Evolutionary conservation across 2,113 vertebrate genomes (phyloP).

Genomic region (Bos javanicus): DNA sequence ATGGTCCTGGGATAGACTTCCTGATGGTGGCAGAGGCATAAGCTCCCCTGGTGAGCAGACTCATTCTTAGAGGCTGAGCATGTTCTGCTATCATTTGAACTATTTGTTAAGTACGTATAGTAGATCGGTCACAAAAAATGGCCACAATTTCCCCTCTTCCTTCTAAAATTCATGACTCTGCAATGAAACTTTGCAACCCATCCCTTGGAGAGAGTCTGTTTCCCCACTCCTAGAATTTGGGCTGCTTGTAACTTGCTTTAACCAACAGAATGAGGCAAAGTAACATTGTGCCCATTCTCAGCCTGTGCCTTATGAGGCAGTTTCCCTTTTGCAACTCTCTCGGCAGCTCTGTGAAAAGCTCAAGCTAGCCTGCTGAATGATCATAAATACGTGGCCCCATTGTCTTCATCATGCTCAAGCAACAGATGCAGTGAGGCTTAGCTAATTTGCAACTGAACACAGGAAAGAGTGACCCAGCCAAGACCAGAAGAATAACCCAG

Average conservation of each 20-base stretch:
- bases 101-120: neutral
- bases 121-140: neutral
- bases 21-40: neutral
- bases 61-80: neutral
- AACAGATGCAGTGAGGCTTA: neutral
- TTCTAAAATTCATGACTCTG: neutral
- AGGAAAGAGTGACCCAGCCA: neutral
- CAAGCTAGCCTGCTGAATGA: neutral
- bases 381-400: neutral
- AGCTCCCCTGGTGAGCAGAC: no score
- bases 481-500: neutral
- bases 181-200: neutral
- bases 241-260: neutral
- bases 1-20: neutral
- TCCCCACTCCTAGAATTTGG: neutral
- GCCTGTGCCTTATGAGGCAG: neutral
- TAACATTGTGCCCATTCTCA: neutral
- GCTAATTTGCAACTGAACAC: neutral
- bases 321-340: neutral
- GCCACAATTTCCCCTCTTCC: neutral
- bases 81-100: neutral
- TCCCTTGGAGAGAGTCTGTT: neutral
- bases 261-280: neutral
- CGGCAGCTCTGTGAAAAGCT: neutral
- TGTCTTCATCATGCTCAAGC: neutral